Evolutionary conservation across 2,888 invertebrate genomes (phyloP), one percentile per base, ranked within the genome.

Genomic region (Trilocha varians): DNA sequence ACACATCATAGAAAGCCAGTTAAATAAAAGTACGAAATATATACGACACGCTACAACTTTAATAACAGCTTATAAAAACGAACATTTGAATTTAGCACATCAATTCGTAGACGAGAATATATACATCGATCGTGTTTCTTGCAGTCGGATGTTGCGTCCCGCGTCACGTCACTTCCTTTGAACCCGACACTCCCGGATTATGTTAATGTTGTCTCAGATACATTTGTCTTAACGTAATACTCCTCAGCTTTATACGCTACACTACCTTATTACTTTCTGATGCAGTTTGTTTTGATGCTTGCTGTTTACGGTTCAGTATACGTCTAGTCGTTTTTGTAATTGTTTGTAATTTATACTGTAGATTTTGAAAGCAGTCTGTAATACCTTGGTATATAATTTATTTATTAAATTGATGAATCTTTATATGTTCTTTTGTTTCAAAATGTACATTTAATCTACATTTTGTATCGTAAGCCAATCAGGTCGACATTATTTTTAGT

Each of bases 151-250:
- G 70, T 60, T 56, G 50, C 46, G 54, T 46, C 46, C 48, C 56
- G 51, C 51, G 62, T 65, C 65, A 72, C 70, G 70, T 76, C 73
- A 74, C 71, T 68, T 70, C 71, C 73, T 72, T 70, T 76, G 76
- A 71, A 63, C 67, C 67, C 59, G 57, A 60, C 69, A 66, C 65
- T 64, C 65, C 62, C 57, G 75, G 78, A 82, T 80, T 83, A 83
- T 82, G 80, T 70, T 79, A 83, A 83, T 82, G 70, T 60, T 64
- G 70, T 70, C 69, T 71, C 73, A 55, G 62, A 72, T 71, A 78
- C 78, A 82, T 82, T 82, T 79, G 77, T 80, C 79, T 79, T 72
- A 72, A 57, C 64, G 69, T 76, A 78, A 78, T 76, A 63, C 72
- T 66, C 55, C 53, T 65, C 62, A 65, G 70, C 67, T 65, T 66